Evolutionary conservation across 2,797 vertebrate species (phyloP).

Genomic region (Lepilemur septentrionalis): DNA sequence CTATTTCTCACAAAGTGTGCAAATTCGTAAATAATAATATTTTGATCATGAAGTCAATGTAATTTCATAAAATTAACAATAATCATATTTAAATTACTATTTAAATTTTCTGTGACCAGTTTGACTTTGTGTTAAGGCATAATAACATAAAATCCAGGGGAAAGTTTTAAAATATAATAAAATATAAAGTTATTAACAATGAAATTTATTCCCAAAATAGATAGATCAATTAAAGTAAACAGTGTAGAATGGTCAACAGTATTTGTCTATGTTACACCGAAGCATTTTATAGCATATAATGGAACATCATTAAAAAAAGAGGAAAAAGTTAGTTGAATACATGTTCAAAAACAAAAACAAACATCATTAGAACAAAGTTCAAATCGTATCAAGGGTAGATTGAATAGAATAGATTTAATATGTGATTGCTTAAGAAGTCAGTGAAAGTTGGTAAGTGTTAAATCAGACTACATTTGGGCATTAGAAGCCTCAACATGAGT

Average conservation of each 20-base stretch:
- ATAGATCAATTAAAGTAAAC: not conserved
- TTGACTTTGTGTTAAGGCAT: not conserved
- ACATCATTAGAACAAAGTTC: conserved; percentile 78
- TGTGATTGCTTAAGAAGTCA: conserved; percentile 73
- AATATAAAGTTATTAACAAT: not conserved
- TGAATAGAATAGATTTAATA: conserved; percentile 77
- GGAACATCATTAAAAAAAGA: not conserved
- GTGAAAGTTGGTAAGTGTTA: conserved; percentile 58
- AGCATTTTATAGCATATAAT: not conserved
- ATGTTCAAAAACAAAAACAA: conserved; percentile 58
- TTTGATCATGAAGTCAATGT: not conserved
- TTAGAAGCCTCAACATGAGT: not conserved
- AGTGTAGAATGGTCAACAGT: not conserved
- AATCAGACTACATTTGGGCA: not conserved
- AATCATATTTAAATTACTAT: not conserved
- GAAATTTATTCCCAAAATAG: not conserved
- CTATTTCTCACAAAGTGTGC: not conserved
- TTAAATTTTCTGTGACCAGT: not conserved
- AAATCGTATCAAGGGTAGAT: conserved; percentile 69
- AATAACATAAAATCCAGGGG: not conserved
- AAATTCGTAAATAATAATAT: not conserved
- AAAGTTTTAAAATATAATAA: not conserved
- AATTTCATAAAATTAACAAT: not conserved
- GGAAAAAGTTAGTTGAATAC: conserved; percentile 44
- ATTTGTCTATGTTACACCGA: not conserved